These are phyloP conservation scores for Drosophila dunni DNA, from an alignment of 1,140 invertebrate species.

Conservation along the genomic window DNA sequence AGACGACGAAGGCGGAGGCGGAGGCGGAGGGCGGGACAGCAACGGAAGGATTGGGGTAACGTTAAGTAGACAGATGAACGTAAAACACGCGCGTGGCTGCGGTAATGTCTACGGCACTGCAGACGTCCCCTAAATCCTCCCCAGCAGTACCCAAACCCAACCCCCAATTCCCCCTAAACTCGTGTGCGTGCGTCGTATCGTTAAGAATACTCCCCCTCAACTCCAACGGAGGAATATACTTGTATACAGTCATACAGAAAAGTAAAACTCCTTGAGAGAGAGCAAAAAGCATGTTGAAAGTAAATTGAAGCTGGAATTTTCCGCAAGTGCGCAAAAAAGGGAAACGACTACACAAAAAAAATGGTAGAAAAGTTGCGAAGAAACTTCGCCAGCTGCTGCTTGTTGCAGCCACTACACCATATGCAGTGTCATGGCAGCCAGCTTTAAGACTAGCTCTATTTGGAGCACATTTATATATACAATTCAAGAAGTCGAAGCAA, in stretches of 20 bases:
- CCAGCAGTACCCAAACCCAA: not conserved
- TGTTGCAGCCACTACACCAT: conserved; percentile 26
- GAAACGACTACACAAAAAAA: conserved; percentile 34
- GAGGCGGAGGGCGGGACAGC: not conserved
- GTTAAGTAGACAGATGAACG: conserved; percentile 82
- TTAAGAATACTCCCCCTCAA: conserved; percentile 42
- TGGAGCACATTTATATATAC: not conserved
- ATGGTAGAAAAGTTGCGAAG: conserved; percentile 50
- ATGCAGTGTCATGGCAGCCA: conserved; percentile 31
- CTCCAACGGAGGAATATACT: conserved; percentile 15
- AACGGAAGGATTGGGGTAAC: conserved; percentile 28
- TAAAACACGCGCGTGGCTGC: conserved; percentile 81
- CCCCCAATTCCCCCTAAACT: conserved; percentile 4
- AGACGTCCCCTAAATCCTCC: conserved; percentile 34
- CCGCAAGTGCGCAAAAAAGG: conserved; percentile 67
- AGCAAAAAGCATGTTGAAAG: conserved; percentile 77
- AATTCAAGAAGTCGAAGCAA: not conserved
- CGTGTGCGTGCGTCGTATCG: conserved; percentile 75
- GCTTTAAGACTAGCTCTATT: conserved; percentile 52
- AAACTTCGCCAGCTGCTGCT: conserved; percentile 65
- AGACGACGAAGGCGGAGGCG: conserved; percentile 49
- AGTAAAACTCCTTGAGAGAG: conserved; percentile 62
- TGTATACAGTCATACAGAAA: conserved; percentile 26
- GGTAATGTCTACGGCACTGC: conserved; percentile 76
- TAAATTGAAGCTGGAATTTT: conserved; percentile 79